A percentile compares a stretch with the other conserved stretches of the same genome.
These are phyloP conservation scores for Pteria penguin DNA, from an alignment of 2,888 invertebrate species.

Conservation along the genomic window DNA sequence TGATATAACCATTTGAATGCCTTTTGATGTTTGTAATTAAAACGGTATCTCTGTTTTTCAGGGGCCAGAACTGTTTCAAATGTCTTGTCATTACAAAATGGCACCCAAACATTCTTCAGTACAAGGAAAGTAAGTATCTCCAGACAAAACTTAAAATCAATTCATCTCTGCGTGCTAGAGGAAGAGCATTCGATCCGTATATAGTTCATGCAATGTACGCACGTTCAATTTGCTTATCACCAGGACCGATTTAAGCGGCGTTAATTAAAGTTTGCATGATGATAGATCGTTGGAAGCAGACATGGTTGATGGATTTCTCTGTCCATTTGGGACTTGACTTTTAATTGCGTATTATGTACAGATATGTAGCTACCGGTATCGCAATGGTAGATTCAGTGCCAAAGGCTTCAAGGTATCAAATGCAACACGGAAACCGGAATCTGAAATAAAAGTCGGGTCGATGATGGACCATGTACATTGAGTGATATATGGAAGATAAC, in stretches of 20 bases:
- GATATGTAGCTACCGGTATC: too few species aligned
- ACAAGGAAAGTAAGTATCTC: conserved; percentile 46
- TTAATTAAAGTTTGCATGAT: neutral
- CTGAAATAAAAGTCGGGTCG: neutral
- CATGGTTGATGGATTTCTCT: neutral
- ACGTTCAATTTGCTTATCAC: neutral
- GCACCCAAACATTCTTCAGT: conserved; percentile 43
- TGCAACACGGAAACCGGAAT: neutral
- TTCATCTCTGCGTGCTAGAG: neutral
- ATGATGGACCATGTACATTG: neutral
- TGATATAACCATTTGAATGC: too few species aligned
- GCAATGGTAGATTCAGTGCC: too few species aligned
- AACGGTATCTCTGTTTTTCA: too few species aligned
- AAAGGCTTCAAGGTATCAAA: too few species aligned
- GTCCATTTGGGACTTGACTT: neutral
- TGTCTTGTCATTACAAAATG: conserved; percentile 39
- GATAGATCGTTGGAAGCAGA: neutral
- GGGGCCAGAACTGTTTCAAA: conserved; percentile 32
- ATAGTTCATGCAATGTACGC: neutral
- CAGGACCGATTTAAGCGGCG: neutral
- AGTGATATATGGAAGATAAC: neutral
- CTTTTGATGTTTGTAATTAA: too few species aligned
- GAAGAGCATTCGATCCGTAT: neutral
- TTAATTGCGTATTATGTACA: neutral
- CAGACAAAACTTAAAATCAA: neutral